Evolutionary conservation across 2,113 vertebrate species (phyloP), one percentile per base, ranked within the genome.

Genomic region (Apodemus speciosus): DNA sequence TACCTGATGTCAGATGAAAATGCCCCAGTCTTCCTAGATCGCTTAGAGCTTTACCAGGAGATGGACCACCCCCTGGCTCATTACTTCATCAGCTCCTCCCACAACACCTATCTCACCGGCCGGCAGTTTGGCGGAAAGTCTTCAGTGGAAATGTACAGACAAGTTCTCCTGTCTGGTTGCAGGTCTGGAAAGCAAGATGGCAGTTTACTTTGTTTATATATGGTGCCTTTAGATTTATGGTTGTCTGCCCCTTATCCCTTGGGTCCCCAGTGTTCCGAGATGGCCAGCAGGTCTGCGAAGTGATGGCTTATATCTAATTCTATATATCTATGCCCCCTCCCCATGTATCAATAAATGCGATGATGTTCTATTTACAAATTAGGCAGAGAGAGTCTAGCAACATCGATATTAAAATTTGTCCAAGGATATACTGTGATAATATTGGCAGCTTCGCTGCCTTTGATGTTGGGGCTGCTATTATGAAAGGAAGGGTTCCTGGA

Each of bases 1-100:
- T 99, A 99, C 88, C 97, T 99, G 97, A 99, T 99, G 99, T 99
- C 99, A 43, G 99, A 99, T 85, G 99, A 99, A 97, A 99, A 99
- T 21, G 99, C 99, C 1, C 99, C 99, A 0, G 99, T 99, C 97
- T 99, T 99, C 96, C 96, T 99, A 95, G 99, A 99, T 95, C 99
- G 99, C 9, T 98, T 99, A 97, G 99, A 99, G 96, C 97, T 99
- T 32, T 99, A 99, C 97, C 99, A 99, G 97, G 99, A 99, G 84
- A 99, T 99, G 99, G 99, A 99, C 66, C 99, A 99, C 53, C 97
- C 99, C 0, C 97, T 99, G 97, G 99, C 99, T 87, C 99, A 99
- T 96, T 99, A 99, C 97, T 99, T 99, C 96, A 99, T 99, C 97
- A 99, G 99, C 95, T 99, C 99, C 72, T 99, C 99, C 71, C 99